Evolutionary conservation across 2,888 invertebrate species (phyloP).

Genomic region (Phaonia tiefii): DNA sequence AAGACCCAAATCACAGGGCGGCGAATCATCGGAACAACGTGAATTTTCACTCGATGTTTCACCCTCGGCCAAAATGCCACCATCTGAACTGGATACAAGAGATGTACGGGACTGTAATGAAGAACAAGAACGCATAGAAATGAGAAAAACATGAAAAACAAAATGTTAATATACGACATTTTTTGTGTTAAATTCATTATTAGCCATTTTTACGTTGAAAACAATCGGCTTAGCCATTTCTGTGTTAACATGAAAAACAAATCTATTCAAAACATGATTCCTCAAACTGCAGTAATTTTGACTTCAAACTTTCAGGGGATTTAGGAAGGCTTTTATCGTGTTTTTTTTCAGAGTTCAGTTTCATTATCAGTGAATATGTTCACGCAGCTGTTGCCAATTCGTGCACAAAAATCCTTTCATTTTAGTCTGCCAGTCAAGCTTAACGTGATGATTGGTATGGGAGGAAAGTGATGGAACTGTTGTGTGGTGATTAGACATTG

Average conservation of each 20-base stretch:
- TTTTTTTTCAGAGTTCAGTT: constrained; percentile 18
- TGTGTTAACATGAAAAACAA: constrained; percentile 25
- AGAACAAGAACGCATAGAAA: constrained; percentile 6
- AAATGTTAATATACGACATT: neutral
- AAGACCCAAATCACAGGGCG: constrained; percentile 91
- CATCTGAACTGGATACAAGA: constrained; percentile 81
- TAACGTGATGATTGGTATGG: too few species aligned
- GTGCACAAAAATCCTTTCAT: constrained; percentile 16
- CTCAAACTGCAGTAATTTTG: neutral
- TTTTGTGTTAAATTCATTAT: constrained; percentile 17
- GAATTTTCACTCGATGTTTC: constrained; percentile 85
- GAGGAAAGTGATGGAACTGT: constrained; percentile 17
- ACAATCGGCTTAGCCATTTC: constrained; percentile 47
- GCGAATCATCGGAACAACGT: constrained; percentile 82
- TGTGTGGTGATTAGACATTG: constrained; percentile 10
- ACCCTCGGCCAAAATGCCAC: constrained; percentile 82
- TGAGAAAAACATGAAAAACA: constrained; percentile 33
- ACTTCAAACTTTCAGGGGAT: neutral
- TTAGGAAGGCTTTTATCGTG: constrained; percentile 6
- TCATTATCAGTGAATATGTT: constrained; percentile 47
- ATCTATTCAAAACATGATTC: constrained; percentile 30
- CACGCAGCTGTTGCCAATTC: constrained; percentile 59
- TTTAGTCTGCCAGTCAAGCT: constrained; percentile 33
- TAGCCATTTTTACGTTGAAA: constrained; percentile 13
- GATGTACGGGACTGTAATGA: constrained; percentile 80